Base-by-base conservation (phyloP, 2,113 vertebrate genomes). In the Monopterus albus region DNA sequence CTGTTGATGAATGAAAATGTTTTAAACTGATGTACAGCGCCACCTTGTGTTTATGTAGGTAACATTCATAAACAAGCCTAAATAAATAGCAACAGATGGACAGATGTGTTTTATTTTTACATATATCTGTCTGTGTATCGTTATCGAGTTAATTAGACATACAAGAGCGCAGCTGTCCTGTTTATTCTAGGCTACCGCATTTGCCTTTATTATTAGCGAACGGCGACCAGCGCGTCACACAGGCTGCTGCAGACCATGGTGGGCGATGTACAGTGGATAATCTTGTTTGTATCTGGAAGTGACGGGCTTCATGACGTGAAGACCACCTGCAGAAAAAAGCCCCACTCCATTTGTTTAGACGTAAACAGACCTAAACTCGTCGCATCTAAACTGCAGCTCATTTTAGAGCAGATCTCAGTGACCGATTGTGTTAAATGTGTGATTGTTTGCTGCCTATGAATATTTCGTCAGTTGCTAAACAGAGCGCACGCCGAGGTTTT, bases 21-120 rank as follows among this genome's bases (percentile, higher is more conserved):
- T 51, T 12, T 42, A 28, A 70, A 68, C 11, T 35, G 52, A 46
- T 51, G 53, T 53, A 39, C 51, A 67, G 88, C 89, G 81, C 88
- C 88, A 85, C 49, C 89, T 70, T 33, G 35, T 71, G 89, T 4
- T 46, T 6, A n/a, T 50, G 31, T 2, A 3, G 25, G 63, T 8
- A 17, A 78, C 72, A 31, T 21, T 25, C 71, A 63, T 39, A 68
- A 75, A 75, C 75, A 76, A 60, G 67, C 29, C 49, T 23, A 8
- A 18, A 45, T 25, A 3, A 7, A 42, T 49, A 39, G 36, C 12
- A 6, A 20, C 50, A 62, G 49, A 49, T n/a, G 25, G 40, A 29
- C 68, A 62, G 20, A 3, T 9, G 2, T 53, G 1, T 26, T 23
- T 47, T 13, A 5, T 23, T 28, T 50, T 1, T 63, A 1, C n/a